phyloP scores from a whole-genome alignment of 30 jellyfish, hydroid and myxozoan species.

The Aurelia sp. region DNA sequence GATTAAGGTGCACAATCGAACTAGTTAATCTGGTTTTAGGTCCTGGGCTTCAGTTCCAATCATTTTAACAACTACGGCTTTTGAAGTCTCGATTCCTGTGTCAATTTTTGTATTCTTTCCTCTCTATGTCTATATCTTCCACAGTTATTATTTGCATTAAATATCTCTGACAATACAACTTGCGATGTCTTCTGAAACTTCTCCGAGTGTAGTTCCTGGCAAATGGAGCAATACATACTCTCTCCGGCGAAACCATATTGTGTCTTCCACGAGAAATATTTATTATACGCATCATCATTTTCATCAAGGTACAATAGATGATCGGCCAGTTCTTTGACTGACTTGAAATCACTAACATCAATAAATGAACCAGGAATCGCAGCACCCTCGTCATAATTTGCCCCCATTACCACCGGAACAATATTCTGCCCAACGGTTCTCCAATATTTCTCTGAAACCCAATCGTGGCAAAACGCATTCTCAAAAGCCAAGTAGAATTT shows the following conservation, averaged over 20 bases:
- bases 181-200: neutral
- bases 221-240: neutral
- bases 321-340: constrained; percentile 71
- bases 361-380: constrained; percentile 5
- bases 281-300: constrained; percentile 71
- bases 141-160: neutral
- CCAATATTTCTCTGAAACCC: constrained; percentile 83
- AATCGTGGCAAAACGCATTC: constrained; percentile 82
- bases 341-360: neutral
- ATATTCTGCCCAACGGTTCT: constrained; percentile 44
- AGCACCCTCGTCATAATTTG: constrained; percentile 54
- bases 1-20: too few species aligned
- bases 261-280: constrained; percentile 75
- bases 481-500: constrained; percentile 84
- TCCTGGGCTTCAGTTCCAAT: too few species aligned
- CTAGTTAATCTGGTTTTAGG: too few species aligned
- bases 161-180: neutral
- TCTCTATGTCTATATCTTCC: neutral
- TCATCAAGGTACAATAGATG: constrained; percentile 55
- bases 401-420: constrained; percentile 89
- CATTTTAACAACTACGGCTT: neutral
- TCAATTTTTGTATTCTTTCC: neutral
- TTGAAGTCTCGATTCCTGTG: neutral
- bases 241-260: constrained; percentile 25
- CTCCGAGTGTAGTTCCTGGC: constrained; percentile 6